Evolutionary conservation across 2,888 invertebrate genomes (phyloP).

Genomic region (Melitaea athalia): DNA sequence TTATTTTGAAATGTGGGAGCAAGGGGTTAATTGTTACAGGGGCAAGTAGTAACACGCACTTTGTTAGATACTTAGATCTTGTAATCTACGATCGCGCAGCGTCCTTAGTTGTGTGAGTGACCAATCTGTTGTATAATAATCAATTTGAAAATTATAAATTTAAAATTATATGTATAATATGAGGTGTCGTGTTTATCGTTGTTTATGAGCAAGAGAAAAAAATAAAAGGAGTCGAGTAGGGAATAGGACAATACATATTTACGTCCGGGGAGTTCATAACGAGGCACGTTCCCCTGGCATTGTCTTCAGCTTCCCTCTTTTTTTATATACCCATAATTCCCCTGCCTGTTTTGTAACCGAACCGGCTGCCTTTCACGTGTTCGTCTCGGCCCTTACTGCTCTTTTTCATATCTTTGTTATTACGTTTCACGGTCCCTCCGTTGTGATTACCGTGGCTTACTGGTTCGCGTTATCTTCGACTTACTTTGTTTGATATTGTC

Average conservation of each 20-base stretch:
- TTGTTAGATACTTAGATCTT: background rate
- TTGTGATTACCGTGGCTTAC: constrained; percentile 40
- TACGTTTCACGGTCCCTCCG: constrained; percentile 51
- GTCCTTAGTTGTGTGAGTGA: no score
- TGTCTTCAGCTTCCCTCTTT: constrained; percentile 48
- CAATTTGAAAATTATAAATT: background rate
- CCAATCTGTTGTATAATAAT: no score
- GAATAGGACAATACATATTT: constrained; percentile 36
- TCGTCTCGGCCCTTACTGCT: constrained; percentile 59
- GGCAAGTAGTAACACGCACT: background rate
- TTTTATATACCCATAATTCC: constrained; percentile 58
- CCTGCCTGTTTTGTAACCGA: constrained; percentile 51
- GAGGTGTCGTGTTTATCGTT: background rate
- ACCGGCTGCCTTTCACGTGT: constrained; percentile 57
- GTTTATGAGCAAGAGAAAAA: constrained; percentile 23
- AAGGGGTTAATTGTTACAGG: no score
- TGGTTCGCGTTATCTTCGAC: constrained; percentile 33
- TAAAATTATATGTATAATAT: background rate
- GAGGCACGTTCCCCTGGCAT: constrained; percentile 49
- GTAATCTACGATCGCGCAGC: no score
- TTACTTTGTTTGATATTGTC: constrained; percentile 25
- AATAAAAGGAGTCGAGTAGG: constrained; percentile 23
- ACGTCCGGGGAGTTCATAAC: constrained; percentile 52
- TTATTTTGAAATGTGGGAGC: no score
- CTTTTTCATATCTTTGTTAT: constrained; percentile 64